phyloP scores from a whole-genome alignment of 2,797 vertebrate species.

The Gadopsis bispinosus region DNA sequence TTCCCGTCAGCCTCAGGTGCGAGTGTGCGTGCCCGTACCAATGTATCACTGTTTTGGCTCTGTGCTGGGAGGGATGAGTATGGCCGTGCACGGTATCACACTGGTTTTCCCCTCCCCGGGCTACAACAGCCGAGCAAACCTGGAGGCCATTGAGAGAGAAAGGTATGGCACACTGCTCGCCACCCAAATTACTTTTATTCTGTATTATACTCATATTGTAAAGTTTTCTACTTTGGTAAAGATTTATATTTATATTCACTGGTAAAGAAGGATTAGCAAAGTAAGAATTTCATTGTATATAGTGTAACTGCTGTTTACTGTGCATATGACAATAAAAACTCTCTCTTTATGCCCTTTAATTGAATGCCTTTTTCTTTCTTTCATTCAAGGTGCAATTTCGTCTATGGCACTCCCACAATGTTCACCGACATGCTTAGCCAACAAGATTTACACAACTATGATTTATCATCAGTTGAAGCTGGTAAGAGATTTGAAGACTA shows the following conservation, averaged over 20 bases:
- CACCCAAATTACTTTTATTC: neutral
- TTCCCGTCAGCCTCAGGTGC: constrained; percentile 70
- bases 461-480: constrained; percentile 83
- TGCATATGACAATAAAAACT: too few relatives aligned
- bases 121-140: constrained; percentile 83
- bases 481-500: constrained; percentile 79
- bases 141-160: constrained; percentile 88
- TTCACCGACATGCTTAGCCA: constrained; percentile 89
- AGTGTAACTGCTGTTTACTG: too few relatives aligned
- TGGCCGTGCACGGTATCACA: constrained; percentile 84
- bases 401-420: constrained; percentile 92
- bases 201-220: too few relatives aligned
- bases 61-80: constrained; percentile 85
- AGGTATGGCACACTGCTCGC: constrained; percentile 77
- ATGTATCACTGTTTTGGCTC: constrained; percentile 92
- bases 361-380: neutral
- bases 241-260: too few relatives aligned
- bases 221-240: too few relatives aligned
- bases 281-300: too few relatives aligned
- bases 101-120: constrained; percentile 85
- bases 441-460: constrained; percentile 81
- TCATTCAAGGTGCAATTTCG: constrained; percentile 80
- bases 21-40: constrained; percentile 82
- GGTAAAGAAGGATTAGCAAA: too few relatives aligned
- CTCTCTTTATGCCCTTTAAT: neutral